Evolutionary conservation across 2,113 vertebrate species (phyloP).

Genomic region (Thamnophis sirtalis): DNA sequence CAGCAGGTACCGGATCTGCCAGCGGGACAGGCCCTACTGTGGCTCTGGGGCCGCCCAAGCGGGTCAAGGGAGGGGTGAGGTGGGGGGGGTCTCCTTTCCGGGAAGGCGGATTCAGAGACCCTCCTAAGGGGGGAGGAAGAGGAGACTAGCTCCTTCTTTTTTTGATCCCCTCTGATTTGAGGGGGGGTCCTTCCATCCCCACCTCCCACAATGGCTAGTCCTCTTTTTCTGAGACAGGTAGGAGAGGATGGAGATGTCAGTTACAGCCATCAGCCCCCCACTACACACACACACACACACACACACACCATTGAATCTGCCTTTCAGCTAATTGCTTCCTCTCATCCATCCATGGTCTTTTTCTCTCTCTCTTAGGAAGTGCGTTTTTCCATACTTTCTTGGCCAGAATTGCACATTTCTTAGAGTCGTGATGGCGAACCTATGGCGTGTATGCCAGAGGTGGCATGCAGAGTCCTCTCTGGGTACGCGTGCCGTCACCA

Average conservation of each 20-base stretch:
- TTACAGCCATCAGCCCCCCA: neutral
- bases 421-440: neutral
- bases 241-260: too few relatives aligned
- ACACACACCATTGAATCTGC: too few relatives aligned
- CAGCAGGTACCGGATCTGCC: constrained; percentile 72
- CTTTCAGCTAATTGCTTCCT: neutral
- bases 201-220: neutral
- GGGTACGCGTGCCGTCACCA: too few relatives aligned
- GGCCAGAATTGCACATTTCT: neutral
- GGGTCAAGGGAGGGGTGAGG: neutral
- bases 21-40: neutral
- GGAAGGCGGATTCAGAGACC: neutral
- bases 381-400: neutral
- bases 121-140: neutral
- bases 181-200: neutral
- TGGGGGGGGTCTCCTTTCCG: neutral
- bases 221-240: neutral
- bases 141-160: too few relatives aligned
- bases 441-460: too few relatives aligned
- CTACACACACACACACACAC: too few relatives aligned
- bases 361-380: neutral
- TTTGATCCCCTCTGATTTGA: neutral
- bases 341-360: neutral
- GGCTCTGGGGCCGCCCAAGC: neutral
- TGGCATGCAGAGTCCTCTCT: too few relatives aligned